Base-by-base conservation (phyloP, 2,113 vertebrate species). In the Salvelinus namaycush region DNA sequence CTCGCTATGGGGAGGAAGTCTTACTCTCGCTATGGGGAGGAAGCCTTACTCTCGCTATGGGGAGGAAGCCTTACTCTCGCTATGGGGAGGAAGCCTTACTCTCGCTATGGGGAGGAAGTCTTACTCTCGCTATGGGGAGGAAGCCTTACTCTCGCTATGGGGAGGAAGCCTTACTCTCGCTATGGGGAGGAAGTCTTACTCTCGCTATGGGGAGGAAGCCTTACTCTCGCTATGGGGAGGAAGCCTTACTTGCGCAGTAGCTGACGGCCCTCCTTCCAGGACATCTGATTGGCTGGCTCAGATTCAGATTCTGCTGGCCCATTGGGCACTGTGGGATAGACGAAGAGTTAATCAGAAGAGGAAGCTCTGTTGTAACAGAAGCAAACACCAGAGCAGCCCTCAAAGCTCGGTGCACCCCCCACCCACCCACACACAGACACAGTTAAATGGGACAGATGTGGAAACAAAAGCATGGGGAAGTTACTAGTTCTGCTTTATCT, bases 251-350 rank as follows among this genome's bases (percentile, higher is more conserved):
- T 96, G 84, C 96, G 95, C 85, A 97, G 91, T 78, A 97, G 91
- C 83, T 97, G 96, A 59, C 96, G 94, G 7, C 96, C 96, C 82
- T 97, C 96, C 74, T 96, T 97, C 96, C 96, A 97, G 29, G 94
- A 95, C 92, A 96, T 89, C 20, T 96, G 95, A 91, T 92, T 96
- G 85, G 92, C 91, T 70, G 94, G 94, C 89, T 96, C 92, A 0
- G 93, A 87, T 44, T 95, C 91, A 0, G 93, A 85, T 81, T 96
- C 94, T 59, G 91, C 91, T 0, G 95, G 96, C 64, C 96, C 96
- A 49, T 97, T 97, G 82, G 94, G 92, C 79, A 96, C 96, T 97
- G 85, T 62, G 60, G 75, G 76, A 48, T 22, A 44, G 7, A 18
- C 82, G n/a, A 22, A 22, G n/a, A 22, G 59, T 62, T n/a, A 24